These are phyloP conservation scores for Tricholauxania praeusta DNA, from an alignment of 2,888 invertebrate species.

Conservation along the genomic window DNA sequence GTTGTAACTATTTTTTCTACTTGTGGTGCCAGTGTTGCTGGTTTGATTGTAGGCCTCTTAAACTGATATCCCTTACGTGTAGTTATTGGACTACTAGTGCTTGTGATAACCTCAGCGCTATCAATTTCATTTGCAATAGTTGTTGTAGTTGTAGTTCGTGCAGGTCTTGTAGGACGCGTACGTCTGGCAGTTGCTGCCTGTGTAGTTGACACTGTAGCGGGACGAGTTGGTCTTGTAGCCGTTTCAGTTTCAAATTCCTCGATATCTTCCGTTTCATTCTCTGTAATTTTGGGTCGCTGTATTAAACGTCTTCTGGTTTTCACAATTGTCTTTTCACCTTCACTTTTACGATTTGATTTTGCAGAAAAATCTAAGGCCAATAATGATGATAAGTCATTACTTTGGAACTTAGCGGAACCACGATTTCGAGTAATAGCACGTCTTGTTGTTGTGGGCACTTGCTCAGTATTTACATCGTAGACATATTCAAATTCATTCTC, in stretches of 20 bases:
- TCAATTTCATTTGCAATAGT: not conserved
- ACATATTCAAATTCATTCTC: constrained; percentile 55
- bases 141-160: constrained; percentile 12
- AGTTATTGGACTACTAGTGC: constrained; percentile 4
- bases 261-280: constrained; percentile 51
- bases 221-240: constrained; percentile 35
- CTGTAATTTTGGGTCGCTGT: constrained; percentile 51
- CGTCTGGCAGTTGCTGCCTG: constrained; percentile 32
- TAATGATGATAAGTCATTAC: constrained; percentile 61
- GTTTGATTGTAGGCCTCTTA: not conserved
- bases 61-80: not conserved
- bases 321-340: constrained; percentile 43
- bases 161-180: constrained; percentile 48
- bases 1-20: not conserved
- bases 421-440: constrained; percentile 54
- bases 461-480: constrained; percentile 49
- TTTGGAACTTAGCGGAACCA: constrained; percentile 56
- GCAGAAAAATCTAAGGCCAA: constrained; percentile 59
- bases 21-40: not conserved
- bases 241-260: constrained; percentile 51
- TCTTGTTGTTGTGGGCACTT: constrained; percentile 50
- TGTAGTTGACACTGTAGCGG: not conserved
- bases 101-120: not conserved
- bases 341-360: constrained; percentile 45
- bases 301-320: constrained; percentile 53